Base-by-base conservation (phyloP, 1,140 invertebrate genomes). In the Elysia chlorotica region DNA sequence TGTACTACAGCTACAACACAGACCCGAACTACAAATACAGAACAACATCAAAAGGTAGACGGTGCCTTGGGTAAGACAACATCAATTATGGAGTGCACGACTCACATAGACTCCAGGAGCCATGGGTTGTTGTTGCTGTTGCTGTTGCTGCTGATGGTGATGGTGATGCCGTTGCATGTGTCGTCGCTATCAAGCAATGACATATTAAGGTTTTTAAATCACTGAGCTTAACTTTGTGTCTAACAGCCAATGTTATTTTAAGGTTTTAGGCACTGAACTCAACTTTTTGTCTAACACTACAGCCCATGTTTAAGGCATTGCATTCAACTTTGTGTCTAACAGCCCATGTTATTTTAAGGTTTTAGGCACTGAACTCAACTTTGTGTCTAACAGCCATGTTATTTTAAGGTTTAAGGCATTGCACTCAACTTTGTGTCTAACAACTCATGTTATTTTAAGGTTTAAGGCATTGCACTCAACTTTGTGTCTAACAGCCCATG, bases 81-180 rank as follows among this genome's bases (percentile, higher is more conserved):
- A 14, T 59, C 6, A 10, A 25, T 6, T 25, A 59, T 28, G 10
- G 28, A 59, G 25, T 25, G 28, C 17, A 14, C 23, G 36, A 67
- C 65, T 67, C 41, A 67, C 65, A 67, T 67, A 67, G 2, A 53
- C 41, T 53, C 41, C 36, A 54, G 33, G 65, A 38, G 56, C 65
- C 25, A 67, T 67, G 19, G 23, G 61, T 19, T 63, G 61, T 33
- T 2, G 61, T n/a, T 63, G 61, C 35, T 61, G 62, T 37, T 66
- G 63, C 10, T 66, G 37, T 31, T 67, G 48, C 2, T 67, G 65
- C 1, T 67, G 65, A 19, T 37, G 65, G 25, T 33, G 65, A 37
- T 54, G 65, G 31, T 66, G 38, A n/a, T 48, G n/a, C 25, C 63
- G 33, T 38, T 53, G 56, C 23, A 21, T 2, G 41, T n/a, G 56